These are phyloP conservation scores for Lasiurus borealis DNA, from an alignment of 2,113 vertebrate species.

Conservation along the genomic window DNA sequence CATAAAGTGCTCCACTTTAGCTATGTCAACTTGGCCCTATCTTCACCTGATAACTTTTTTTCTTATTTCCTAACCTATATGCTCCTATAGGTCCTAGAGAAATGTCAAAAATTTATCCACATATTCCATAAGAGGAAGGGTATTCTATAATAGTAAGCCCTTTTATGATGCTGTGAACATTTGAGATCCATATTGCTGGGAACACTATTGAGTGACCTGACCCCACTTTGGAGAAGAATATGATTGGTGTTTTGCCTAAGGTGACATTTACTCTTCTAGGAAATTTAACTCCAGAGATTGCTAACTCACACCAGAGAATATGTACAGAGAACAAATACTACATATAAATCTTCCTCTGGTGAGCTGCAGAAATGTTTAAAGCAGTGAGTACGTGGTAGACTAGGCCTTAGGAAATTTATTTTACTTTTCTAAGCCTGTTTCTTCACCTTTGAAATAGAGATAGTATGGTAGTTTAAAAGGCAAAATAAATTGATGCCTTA, in stretches of 20 bases:
- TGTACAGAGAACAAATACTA: not conserved
- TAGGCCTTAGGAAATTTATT: constrained; percentile 21
- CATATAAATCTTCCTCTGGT: not conserved
- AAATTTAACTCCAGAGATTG: constrained; percentile 6
- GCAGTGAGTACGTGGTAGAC: not conserved
- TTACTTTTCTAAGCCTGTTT: not conserved
- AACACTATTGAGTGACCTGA: constrained; percentile 31
- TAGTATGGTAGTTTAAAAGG: constrained; percentile 38
- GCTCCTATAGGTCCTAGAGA: not conserved
- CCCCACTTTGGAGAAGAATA: not conserved
- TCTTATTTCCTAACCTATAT: not conserved
- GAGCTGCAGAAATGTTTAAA: constrained; percentile 36
- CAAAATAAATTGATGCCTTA: not conserved
- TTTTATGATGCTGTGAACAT: constrained; percentile 31
- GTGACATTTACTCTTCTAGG: not conserved
- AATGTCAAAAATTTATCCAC: constrained; percentile 18
- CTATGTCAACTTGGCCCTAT: not conserved
- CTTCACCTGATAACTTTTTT: not conserved
- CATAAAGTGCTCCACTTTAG: not conserved
- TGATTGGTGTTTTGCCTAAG: constrained; percentile 20
- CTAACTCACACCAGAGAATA: not conserved
- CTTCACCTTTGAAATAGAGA: constrained; percentile 11
- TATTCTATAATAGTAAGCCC: not conserved
- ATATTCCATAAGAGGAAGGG: not conserved
- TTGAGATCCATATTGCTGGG: not conserved